Conservation (phyloP, 2,888 invertebrate genomes). For the Agrotis puta region DNA sequence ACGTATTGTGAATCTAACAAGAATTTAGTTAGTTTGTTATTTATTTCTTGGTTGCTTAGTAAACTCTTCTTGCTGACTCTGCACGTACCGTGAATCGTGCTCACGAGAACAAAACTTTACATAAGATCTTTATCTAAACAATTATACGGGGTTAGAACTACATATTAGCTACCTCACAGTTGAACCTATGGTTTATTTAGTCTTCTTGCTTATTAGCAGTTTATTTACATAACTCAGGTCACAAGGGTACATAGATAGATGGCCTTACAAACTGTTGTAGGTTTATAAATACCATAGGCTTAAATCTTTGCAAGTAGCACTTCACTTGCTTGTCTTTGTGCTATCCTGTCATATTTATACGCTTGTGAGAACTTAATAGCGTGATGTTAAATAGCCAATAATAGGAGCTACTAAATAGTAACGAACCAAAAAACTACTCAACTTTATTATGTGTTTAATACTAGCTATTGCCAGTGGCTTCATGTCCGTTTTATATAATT, state of each 20-base stretch:
- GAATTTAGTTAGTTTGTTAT: background rate
- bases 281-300: too few relatives aligned
- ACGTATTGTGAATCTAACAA: background rate
- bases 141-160: slow-evolving; percentile 1
- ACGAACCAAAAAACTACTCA: background rate
- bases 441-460: background rate
- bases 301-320: too few relatives aligned
- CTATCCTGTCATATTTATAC: too few relatives aligned
- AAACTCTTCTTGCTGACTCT: background rate
- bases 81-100: background rate
- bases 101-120: background rate
- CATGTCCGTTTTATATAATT: too few relatives aligned
- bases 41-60: background rate
- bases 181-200: background rate
- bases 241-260: too few relatives aligned
- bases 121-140: background rate
- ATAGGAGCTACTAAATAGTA: background rate
- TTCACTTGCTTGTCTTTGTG: too few relatives aligned
- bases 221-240: too few relatives aligned
- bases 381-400: background rate
- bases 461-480: background rate
- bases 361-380: background rate
- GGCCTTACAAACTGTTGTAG: too few relatives aligned
- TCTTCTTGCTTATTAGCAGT: background rate
- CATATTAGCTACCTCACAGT: background rate